Evolutionary conservation across 92 coral and sea anemone species (phyloP).

Genomic region (Plumapathes pennacea): DNA sequence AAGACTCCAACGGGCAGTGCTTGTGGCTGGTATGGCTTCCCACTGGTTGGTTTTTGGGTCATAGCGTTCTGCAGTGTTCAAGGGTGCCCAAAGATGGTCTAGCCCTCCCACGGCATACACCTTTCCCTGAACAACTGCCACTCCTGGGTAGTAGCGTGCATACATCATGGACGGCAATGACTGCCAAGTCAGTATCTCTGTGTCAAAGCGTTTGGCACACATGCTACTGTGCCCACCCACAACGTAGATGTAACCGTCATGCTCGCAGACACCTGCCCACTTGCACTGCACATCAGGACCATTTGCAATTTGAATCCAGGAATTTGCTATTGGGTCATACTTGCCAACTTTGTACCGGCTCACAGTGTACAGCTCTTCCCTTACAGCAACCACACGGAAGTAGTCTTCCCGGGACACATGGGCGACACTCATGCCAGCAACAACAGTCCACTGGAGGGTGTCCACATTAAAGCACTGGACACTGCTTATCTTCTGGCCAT

Average conservation of each 20-base stretch:
- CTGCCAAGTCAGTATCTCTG: constrained; percentile 85
- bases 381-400: constrained; percentile 90
- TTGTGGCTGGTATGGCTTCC: constrained; percentile 88
- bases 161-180: constrained; percentile 89
- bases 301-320: constrained; percentile 89
- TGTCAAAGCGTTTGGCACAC: constrained; percentile 95
- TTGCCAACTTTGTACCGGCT: constrained; percentile 98
- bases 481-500: constrained; percentile 97
- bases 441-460: constrained; percentile 91
- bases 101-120: constrained; percentile 99
- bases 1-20: constrained; percentile 94
- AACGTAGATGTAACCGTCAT: constrained; percentile 87
- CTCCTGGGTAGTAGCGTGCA: constrained; percentile 99
- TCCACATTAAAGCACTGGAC: constrained; percentile 99
- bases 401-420: constrained; percentile 96
- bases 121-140: constrained; percentile 86
- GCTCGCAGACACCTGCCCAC: constrained; percentile 99
- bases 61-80: constrained; percentile 90
- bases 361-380: constrained; percentile 94
- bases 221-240: constrained; percentile 99
- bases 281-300: constrained; percentile 99
- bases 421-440: constrained; percentile 97
- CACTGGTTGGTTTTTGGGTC: constrained; percentile 75
- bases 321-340: constrained; percentile 92
- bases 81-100: constrained; percentile 97